Evolutionary conservation across 53 echinoderm and acorn worm genomes (phyloP).

Genomic region (Mesocentrotus franciscanus): DNA sequence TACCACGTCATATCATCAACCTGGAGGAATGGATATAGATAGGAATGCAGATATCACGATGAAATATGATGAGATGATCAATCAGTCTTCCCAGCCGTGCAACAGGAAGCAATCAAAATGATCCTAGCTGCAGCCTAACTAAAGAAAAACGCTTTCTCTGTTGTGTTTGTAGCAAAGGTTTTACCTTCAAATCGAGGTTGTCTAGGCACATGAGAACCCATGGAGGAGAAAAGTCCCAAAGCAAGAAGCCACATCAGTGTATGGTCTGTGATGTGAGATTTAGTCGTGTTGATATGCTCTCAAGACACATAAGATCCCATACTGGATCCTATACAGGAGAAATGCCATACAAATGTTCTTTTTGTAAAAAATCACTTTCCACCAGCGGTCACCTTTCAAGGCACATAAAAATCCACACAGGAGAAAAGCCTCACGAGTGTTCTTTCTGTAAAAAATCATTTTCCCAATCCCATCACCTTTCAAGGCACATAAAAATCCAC

Average conservation of each 20-base stretch:
- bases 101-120: neutral
- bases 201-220: neutral
- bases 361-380: no score
- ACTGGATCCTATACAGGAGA: no score
- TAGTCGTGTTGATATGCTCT: no score
- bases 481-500: no score
- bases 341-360: no score
- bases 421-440: neutral
- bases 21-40: neutral
- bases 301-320: no score
- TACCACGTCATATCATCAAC: neutral
- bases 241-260: neutral
- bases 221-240: neutral
- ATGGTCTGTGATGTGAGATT: no score
- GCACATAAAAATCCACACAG: no score
- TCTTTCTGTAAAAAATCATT: no score
- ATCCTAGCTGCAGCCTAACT: neutral
- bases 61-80: neutral
- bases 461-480: no score
- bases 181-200: neutral
- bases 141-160: neutral
- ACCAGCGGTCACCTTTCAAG: no score
- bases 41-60: neutral
- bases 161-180: neutral
- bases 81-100: neutral